Evolutionary conservation across 2,888 invertebrate species (phyloP).

Genomic region (Drosophila lacicola): DNA sequence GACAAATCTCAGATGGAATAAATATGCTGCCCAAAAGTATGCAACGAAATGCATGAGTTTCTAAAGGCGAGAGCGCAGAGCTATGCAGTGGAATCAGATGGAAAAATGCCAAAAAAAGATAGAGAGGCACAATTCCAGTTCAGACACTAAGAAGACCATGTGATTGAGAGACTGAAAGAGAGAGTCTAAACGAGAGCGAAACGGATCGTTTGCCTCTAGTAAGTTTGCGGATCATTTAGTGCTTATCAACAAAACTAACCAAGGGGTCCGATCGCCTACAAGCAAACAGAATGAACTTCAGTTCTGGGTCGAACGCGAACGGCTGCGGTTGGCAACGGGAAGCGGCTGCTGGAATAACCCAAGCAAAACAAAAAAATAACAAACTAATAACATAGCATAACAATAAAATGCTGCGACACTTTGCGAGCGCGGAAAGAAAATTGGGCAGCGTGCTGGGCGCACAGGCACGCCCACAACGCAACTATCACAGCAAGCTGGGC

Average conservation of each 20-base stretch:
- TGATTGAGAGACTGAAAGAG: slow-evolving; percentile 5
- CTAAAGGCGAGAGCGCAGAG: not conserved
- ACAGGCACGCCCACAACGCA: slow-evolving; percentile 42
- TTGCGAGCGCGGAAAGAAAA: slow-evolving; percentile 43
- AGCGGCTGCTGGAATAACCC: not conserved
- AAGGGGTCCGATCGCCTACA: slow-evolving; percentile 42
- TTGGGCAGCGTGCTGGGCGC: slow-evolving; percentile 28
- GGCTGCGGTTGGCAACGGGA: slow-evolving; percentile 22
- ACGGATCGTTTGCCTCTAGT: slow-evolving; percentile 13
- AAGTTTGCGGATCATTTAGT: slow-evolving; percentile 28
- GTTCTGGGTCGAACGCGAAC: slow-evolving; percentile 49
- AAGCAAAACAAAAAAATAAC: not conserved
- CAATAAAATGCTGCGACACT: slow-evolving; percentile 56
- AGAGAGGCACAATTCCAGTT: slow-evolving; percentile 14
- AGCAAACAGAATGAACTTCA: slow-evolving; percentile 39
- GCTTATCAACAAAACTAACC: slow-evolving; percentile 55
- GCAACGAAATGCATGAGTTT: not conserved
- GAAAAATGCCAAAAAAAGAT: not conserved
- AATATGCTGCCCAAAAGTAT: slow-evolving; percentile 8
- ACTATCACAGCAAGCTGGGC: slow-evolving; percentile 83
- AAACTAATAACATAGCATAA: not conserved
- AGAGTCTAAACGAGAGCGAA: slow-evolving; percentile 3
- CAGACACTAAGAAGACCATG: not conserved
- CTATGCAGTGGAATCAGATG: not conserved
- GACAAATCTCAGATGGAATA: not conserved